Percentiles rank a stretch among this genome's conserved stretches.
These are phyloP conservation scores for Agriotes lineatus DNA, from an alignment of 2,888 invertebrate species.

Conservation along the genomic window DNA sequence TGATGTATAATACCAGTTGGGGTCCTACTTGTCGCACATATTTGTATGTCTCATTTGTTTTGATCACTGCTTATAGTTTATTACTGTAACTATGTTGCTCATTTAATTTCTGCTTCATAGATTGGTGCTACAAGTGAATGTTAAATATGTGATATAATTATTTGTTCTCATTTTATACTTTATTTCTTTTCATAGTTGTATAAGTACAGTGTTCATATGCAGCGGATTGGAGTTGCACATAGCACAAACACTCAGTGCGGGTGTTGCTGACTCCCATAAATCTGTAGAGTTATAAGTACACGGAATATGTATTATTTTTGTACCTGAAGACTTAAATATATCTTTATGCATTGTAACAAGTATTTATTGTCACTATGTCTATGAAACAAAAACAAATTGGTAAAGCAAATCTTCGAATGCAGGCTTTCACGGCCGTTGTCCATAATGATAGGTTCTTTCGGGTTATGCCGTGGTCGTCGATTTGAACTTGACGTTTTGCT, in stretches of 20 bases:
- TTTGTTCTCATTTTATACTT: constrained; percentile 65
- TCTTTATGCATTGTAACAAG: constrained; percentile 76
- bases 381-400: too few relatives aligned
- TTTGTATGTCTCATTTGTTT: constrained; percentile 63
- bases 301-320: constrained; percentile 78
- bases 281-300: constrained; percentile 67
- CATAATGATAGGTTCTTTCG: too few relatives aligned
- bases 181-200: constrained; percentile 61
- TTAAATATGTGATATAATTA: constrained; percentile 59
- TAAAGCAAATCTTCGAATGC: too few relatives aligned
- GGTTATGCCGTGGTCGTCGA: too few relatives aligned
- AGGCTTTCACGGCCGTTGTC: too few relatives aligned
- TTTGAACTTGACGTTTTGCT: too few relatives aligned
- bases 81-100: constrained; percentile 55
- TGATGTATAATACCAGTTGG: constrained; percentile 59
- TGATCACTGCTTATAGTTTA: constrained; percentile 65
- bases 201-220: constrained; percentile 61
- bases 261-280: constrained; percentile 62
- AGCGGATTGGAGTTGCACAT: constrained; percentile 55
- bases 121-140: constrained; percentile 65
- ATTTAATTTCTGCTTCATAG: constrained; percentile 59
- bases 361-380: constrained; percentile 7
- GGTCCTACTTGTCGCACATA: constrained; percentile 59
- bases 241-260: constrained; percentile 62
- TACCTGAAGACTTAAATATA: constrained; percentile 83